Evolutionary conservation across 2,113 vertebrate species (phyloP), one percentile per base, ranked within the genome.

Genomic region (Nerophis lumbriciformis): DNA sequence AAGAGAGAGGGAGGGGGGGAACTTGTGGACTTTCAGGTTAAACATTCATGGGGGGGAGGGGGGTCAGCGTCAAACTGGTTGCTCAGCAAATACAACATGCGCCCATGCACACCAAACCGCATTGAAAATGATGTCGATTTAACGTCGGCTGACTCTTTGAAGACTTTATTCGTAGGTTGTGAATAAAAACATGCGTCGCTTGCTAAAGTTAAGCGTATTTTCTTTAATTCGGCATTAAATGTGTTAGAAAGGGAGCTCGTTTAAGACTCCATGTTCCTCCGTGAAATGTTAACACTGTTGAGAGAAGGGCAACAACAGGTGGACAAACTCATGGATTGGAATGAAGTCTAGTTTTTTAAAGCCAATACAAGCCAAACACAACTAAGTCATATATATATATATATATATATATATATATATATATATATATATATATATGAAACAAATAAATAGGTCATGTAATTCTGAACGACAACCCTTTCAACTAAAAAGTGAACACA

Each of bases 231-330:
- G 49, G 38, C 16, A 48, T 5, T 14, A 12, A 47, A 12, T 16
- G 36, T 21, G 10, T 0, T 8, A 9, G 0, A 37, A 13, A 52
- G 53, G 0, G 1, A 6, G 0, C 44, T 54, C 0, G 48, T 53
- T 57, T 4, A 6, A 35, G 12, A 21, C n/a, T 4, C 1, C 48
- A 11, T 16, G 8, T 36, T 35, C 5, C 19, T 11, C 8, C 52
- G 0, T 12, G 1, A 1, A 5, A 28, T 2, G 10, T 44, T 19
- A 4, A 48, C 28, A 35, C 7, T 9, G 8, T 2, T 12, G 35
- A 35, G 4, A 8, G 49, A 2, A 15, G 1, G 19, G 16, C 28
- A 45, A 65, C 53, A 69, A 79, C 78, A 79, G 64, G 71, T 77
- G 78, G 70, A 12, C 21, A 6, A 6, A 38, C 16, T 9, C 11